Evolutionary conservation across 1,140 invertebrate species (phyloP), one percentile per base, ranked within the genome.

Genomic region (Danaus plexippus): DNA sequence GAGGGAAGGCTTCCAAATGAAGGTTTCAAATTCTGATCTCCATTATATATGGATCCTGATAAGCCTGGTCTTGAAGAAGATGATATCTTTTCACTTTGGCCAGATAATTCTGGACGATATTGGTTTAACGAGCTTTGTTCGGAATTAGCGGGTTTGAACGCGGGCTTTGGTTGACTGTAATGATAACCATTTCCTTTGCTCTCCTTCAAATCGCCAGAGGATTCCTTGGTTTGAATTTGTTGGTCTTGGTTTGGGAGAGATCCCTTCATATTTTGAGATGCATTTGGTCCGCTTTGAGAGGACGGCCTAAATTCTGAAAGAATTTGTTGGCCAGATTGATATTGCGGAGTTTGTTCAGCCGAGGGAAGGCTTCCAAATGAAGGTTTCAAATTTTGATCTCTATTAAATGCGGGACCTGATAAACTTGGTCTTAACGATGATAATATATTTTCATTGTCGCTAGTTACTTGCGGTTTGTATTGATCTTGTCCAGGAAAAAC

Each of bases 151-250:
- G 42, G 22, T 22, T 55, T 52, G 13, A 22, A 46, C 22, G 45
- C 44, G 45, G 45, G 15, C 13, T 64, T 44, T 73, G 69, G 52
- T 54, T n/a, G 52, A 11, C 18, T 45, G 10, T 59, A 52, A 43
- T 43, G 43, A 18, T 56, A 56, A 22, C 54, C 54, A 43, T 43
- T 56, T 1, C 22, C 41, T 5, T 47, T 15, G 15, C 3, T 15
- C 3, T 15, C 15, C 3, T 15, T 15, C 15, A 15, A 15, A 15
- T 15, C 15, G 12, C 11, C 46, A 10, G 13, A 18, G 22, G 46
- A 18, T 12, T 18, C 46, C 13, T 47, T 12, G 7, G 9, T 18
- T 15, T 12, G 8, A 2, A 9, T 13, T 47, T 47, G 46, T 12
- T 9, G 48, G 22, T 22, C 22, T 50, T 41, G 48, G 5, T 15